A percentile compares a stretch with the other conserved stretches of the same genome.
Evolutionary conservation across 1,140 invertebrate genomes (phyloP).

Genomic region (Frieseomelitta varia): DNA sequence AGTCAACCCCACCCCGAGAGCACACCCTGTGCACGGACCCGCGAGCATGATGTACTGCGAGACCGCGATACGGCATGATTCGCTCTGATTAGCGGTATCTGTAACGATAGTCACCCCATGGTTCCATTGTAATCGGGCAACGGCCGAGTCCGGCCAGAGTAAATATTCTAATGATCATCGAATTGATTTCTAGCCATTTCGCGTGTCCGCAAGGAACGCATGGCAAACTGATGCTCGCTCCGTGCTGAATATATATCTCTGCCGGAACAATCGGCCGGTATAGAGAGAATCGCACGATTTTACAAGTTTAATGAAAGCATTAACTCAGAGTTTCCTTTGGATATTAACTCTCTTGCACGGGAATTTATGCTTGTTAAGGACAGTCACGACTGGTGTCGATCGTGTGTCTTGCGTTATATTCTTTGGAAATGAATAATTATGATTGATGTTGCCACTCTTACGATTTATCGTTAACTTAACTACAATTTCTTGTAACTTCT

Average conservation of each 20-base stretch:
- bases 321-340: no score
- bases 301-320: background rate
- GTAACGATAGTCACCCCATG: constrained; percentile 72
- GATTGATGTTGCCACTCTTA: no score
- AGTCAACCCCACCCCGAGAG: constrained; percentile 46
- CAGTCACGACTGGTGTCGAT: no score
- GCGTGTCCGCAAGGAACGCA: background rate
- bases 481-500: no score
- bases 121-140: constrained; percentile 49
- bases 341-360: no score
- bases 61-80: constrained; percentile 76
- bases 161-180: constrained; percentile 45
- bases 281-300: background rate
- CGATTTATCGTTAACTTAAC: no score
- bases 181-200: constrained; percentile 4
- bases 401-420: no score
- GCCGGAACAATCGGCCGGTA: no score
- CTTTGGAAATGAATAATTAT: no score
- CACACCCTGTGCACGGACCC: constrained; percentile 22
- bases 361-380: no score
- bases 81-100: constrained; percentile 81
- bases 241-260: background rate
- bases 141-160: constrained; percentile 2
- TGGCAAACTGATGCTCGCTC: background rate
- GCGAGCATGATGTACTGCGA: constrained; percentile 74